These are phyloP conservation scores for Apodemus sylvaticus DNA, from an alignment of 2,113 vertebrate genomes.

Conservation along the genomic window DNA sequence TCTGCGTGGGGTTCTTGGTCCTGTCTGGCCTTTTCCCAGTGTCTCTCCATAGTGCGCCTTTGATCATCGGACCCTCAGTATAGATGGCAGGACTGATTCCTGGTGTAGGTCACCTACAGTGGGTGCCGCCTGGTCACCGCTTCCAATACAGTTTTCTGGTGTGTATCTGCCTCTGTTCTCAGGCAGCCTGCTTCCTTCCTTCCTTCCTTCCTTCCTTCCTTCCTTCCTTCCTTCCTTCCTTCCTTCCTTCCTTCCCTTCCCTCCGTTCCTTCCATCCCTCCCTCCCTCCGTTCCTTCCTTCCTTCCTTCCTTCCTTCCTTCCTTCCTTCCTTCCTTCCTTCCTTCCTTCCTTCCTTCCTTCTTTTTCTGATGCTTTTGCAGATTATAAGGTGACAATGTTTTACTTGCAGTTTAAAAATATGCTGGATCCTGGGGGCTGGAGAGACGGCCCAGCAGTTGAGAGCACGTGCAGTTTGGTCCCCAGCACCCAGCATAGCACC, in stretches of 20 bases:
- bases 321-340: background rate
- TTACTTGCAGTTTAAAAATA: background rate
- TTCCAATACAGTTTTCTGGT: background rate
- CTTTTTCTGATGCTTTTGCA: background rate
- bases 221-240: background rate
- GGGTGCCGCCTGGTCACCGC: background rate
- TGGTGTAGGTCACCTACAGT: rapidly evolving
- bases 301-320: background rate
- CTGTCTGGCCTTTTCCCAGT: background rate
- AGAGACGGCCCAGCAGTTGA: background rate
- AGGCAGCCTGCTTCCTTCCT: background rate
- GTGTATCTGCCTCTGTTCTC: background rate
- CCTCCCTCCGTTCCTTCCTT: background rate
- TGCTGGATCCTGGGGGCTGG: background rate
- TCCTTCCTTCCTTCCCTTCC: background rate
- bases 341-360: background rate
- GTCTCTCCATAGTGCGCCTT: background rate
- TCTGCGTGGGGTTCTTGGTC: background rate
- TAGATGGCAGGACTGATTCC: background rate
- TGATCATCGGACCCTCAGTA: background rate
- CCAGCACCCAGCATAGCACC: background rate
- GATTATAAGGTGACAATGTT: background rate
- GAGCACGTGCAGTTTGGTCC: no score
- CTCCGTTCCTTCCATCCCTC: background rate
- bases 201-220: background rate